phyloP scores from a whole-genome alignment of 1,140 invertebrate genomes.

The Papilio polytes region DNA sequence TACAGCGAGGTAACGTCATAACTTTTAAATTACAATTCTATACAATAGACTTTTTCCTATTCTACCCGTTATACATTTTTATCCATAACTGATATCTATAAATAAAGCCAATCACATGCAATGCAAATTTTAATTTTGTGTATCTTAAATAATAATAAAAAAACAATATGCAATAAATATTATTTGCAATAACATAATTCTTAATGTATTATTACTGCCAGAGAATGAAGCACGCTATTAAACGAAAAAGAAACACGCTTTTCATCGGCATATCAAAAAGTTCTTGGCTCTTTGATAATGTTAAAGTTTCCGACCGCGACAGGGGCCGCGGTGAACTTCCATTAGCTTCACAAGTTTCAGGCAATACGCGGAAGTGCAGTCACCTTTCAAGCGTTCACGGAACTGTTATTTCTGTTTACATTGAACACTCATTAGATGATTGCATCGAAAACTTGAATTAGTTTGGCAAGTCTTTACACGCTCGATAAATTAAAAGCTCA shows the following conservation, averaged over 20 bases:
- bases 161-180: too few relatives aligned
- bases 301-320: slow-evolving; percentile 60
- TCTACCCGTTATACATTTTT: neutral
- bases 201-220: neutral
- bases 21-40: neutral
- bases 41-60: neutral
- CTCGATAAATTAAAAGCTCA: neutral
- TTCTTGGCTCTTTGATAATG: slow-evolving; percentile 56
- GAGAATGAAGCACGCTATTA: neutral
- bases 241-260: neutral
- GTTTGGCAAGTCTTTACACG: neutral
- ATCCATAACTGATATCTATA: neutral
- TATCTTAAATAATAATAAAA: too few relatives aligned
- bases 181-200: neutral
- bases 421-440: slow-evolving; percentile 10
- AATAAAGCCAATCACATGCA: too few relatives aligned
- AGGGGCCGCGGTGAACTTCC: slow-evolving; percentile 58
- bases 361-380: slow-evolving; percentile 72
- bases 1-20: neutral
- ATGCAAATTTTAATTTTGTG: too few relatives aligned
- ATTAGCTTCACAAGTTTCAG: slow-evolving; percentile 56
- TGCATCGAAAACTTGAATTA: neutral
- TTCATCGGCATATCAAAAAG: slow-evolving; percentile 37
- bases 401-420: slow-evolving; percentile 15
- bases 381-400: slow-evolving; percentile 64